phyloP scores from a whole-genome alignment of 2,113 vertebrate genomes.

The Hippocampus abdominalis region DNA sequence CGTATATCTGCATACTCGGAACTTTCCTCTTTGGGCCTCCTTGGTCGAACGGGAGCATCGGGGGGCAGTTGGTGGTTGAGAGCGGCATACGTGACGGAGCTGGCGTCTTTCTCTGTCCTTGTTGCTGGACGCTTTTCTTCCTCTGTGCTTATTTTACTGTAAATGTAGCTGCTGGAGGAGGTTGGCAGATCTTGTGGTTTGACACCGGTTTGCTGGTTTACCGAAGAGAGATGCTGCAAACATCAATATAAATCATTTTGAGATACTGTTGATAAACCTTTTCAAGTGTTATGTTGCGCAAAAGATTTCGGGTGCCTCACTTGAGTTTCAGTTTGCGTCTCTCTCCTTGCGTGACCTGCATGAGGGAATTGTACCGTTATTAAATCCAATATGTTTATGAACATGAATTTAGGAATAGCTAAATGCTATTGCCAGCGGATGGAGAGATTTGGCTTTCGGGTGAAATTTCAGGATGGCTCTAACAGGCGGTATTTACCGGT shows the following conservation, averaged over 20 bases:
- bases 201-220: too few relatives aligned
- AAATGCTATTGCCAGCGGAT: too few relatives aligned
- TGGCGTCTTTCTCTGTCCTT: not conserved
- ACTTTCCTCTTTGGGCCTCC: constrained; percentile 25
- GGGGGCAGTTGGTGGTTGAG: constrained; percentile 49
- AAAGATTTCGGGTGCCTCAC: constrained; percentile 23
- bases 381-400: not conserved
- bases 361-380: not conserved
- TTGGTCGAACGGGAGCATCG: not conserved
- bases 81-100: constrained; percentile 56
- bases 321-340: constrained; percentile 36
- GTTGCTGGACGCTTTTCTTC: not conserved
- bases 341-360: constrained; percentile 31
- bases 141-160: not conserved
- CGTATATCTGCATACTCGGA: constrained; percentile 70
- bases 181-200: constrained; percentile 21
- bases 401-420: too few relatives aligned
- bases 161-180: not conserved
- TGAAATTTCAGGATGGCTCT: too few relatives aligned
- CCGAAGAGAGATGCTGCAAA: constrained; percentile 38
- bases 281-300: not conserved
- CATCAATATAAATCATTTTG: not conserved
- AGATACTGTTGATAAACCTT: not conserved
- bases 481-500: not conserved
- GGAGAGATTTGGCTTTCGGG: too few relatives aligned